Evolutionary conservation across 2,888 invertebrate species (phyloP).

Genomic region (Zaprionus bogoriensis): DNA sequence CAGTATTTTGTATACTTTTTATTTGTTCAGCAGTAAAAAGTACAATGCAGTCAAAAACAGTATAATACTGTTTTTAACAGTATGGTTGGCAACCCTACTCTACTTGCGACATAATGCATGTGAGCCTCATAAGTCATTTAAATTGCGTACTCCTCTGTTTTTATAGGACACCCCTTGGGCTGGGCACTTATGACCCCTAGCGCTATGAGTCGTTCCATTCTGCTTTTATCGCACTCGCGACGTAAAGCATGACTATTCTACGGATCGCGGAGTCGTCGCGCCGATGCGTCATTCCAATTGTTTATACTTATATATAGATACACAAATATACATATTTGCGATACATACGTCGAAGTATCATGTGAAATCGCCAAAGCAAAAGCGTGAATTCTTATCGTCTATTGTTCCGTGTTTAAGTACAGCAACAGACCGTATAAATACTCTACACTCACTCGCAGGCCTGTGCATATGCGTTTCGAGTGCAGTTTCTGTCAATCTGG

Average conservation of each 20-base stretch:
- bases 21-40: no score
- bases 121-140: not conserved
- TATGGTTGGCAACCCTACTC: no score
- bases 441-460: no score
- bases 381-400: not conserved
- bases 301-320: not conserved
- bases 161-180: not conserved
- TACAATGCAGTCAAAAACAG: no score
- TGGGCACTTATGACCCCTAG: not conserved
- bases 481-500: not conserved
- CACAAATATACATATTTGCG: not conserved
- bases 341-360: not conserved
- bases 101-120: no score
- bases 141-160: not conserved
- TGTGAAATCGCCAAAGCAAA: not conserved
- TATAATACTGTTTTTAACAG: no score
- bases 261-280: not conserved
- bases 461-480: not conserved
- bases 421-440: not conserved
- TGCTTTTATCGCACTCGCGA: constrained; percentile 6
- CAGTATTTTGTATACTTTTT: no score
- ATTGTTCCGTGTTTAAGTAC: not conserved
- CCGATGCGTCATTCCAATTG: constrained; percentile 24
- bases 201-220: not conserved
- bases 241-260: not conserved